A percentile compares a stretch with the other conserved stretches of the same genome.
Evolutionary conservation across 2,797 vertebrate genomes (phyloP).

Genomic region (Babyrousa celebensis): DNA sequence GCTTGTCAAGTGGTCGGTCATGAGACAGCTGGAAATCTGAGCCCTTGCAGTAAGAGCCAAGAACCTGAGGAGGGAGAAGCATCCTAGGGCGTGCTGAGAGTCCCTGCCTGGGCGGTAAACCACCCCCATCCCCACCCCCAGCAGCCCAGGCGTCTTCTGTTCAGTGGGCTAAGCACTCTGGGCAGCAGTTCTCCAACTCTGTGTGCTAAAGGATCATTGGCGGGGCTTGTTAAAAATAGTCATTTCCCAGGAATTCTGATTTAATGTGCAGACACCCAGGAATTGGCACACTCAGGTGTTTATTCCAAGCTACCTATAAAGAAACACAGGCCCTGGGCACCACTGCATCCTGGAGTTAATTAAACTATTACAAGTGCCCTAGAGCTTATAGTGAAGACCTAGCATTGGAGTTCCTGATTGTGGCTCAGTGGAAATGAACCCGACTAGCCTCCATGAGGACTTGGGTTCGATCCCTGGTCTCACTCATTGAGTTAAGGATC

Average conservation of each 20-base stretch:
- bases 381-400: background rate
- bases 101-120: background rate
- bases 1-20: constrained; percentile 77
- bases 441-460: no score
- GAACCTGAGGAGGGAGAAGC: background rate
- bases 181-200: accelerated
- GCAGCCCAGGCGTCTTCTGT: no score
- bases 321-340: background rate
- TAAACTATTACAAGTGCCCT: background rate
- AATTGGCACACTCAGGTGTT: background rate
- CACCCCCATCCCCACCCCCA: no score
- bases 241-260: background rate
- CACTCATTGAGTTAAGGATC: no score
- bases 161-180: accelerated
- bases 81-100: background rate
- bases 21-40: constrained; percentile 62
- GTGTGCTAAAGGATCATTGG: background rate
- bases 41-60: constrained; percentile 40
- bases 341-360: background rate
- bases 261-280: background rate
- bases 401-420: no score
- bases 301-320: background rate
- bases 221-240: background rate
- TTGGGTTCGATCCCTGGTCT: no score
- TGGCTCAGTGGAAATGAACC: no score